phyloP scores from a whole-genome alignment of 2,113 vertebrate species.

The Ophthalmotilapia sp. region DNA sequence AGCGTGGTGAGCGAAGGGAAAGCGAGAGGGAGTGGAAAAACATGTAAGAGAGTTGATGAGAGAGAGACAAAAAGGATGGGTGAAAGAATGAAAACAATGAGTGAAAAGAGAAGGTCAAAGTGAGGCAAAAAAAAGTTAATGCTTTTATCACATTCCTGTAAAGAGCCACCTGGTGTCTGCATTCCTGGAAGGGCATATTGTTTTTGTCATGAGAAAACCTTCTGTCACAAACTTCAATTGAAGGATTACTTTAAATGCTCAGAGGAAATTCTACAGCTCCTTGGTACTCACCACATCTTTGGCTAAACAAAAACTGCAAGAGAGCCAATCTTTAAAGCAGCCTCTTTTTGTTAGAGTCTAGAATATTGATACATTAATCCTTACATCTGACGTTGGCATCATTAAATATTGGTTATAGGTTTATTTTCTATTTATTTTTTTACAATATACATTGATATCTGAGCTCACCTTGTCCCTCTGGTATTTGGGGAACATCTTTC shows the following conservation, averaged over 20 bases:
- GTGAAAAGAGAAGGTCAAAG: conserved; percentile 18
- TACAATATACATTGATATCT: not conserved
- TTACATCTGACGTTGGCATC: not conserved
- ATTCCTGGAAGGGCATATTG: conserved; percentile 13
- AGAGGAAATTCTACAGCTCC: conserved; percentile 18
- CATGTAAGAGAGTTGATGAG: not conserved
- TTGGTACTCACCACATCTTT: conserved; percentile 5
- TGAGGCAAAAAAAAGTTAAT: conserved; percentile 18
- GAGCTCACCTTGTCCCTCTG: conserved; percentile 81
- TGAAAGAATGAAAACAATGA: conserved; percentile 8
- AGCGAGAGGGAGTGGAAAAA: not conserved
- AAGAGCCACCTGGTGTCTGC: conserved; percentile 51
- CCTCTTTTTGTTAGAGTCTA: not conserved
- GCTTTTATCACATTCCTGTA: conserved; percentile 46
- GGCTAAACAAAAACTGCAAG: not conserved
- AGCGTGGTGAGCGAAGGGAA: not conserved
- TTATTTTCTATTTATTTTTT: not conserved
- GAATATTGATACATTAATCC: not conserved
- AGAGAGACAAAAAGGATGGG: not conserved
- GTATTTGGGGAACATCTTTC: conserved; percentile 85
- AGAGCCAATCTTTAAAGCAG: not conserved
- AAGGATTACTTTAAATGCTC: conserved; percentile 28
- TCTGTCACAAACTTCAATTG: conserved; percentile 41
- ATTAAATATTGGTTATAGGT: not conserved
- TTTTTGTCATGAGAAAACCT: conserved; percentile 33